These are phyloP conservation scores for Dryobotodes eremita DNA, from an alignment of 2,888 invertebrate genomes.

Conservation along the genomic window DNA sequence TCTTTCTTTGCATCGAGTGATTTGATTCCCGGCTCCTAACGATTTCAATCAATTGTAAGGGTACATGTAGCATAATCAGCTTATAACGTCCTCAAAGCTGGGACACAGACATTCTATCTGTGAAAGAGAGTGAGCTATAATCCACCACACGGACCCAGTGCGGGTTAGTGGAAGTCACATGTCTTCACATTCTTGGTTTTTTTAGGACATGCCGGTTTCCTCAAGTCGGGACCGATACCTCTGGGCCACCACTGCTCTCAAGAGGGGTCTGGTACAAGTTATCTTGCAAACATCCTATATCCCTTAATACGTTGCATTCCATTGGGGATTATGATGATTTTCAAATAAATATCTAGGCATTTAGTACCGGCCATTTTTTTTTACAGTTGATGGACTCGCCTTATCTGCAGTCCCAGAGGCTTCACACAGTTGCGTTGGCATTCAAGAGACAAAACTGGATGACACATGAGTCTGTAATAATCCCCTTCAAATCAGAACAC, in stretches of 20 bases:
- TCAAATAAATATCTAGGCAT: not conserved
- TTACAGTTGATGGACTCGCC: not conserved
- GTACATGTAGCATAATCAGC: not conserved
- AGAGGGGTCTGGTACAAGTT: not conserved
- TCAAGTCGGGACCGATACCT: no score
- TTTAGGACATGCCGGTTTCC: no score
- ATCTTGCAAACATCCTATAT: not conserved
- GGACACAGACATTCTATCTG: no score
- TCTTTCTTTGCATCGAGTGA: not conserved
- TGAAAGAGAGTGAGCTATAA: no score
- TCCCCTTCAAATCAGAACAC: no score
- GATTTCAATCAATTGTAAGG: not conserved
- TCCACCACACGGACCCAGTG: no score
- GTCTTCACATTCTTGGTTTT: no score
- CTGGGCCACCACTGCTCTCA: no score
- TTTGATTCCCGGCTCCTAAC: not conserved
- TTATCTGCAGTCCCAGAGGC: no score
- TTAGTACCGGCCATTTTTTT: not conserved
- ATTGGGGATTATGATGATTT: not conserved
- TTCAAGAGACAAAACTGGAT: not conserved
- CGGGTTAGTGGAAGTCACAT: no score
- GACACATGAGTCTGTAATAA: not conserved
- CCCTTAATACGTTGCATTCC: not conserved
- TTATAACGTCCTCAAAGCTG: no score
- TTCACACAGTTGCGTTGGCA: not conserved